Evolutionary conservation across 2,888 invertebrate genomes (phyloP), one percentile per base, ranked within the genome.

Genomic region (Aproaerema taeniolella): DNA sequence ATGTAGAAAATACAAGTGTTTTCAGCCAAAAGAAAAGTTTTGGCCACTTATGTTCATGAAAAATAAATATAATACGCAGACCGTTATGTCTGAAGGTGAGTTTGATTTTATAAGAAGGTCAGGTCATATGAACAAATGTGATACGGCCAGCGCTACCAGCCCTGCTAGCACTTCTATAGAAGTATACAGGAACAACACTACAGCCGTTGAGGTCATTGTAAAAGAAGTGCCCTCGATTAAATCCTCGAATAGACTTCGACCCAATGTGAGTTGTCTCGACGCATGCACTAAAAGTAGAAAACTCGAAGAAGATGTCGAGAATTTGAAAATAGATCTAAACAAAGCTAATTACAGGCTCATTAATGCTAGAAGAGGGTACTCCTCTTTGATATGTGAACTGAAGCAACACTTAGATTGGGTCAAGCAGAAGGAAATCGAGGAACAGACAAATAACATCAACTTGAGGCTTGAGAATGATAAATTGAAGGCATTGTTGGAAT

Each of bases 391-490:
- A 16, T 43, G 45, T 2, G 76, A 75, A 50, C 64, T 81, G 55
- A 71, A 64, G 42, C 74, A 67, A 41, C 77, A 78, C 52, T 45
- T 78, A 46, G 67, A 74, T 2, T 39, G 40, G 2, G 63, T 66
- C 1, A 67, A 61, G 48, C 54, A 64, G 12, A 53, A 66, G 13
- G 81, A 81, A 45, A 34, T 66, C 13, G 71, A 72, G 24, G 55
- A 52, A 29, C 69, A 67, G 38, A 55, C 61, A 3, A 65, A 59
- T 29, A 71, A 64, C 51, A 38, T 77, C 33, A 41, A 47, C 6
- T 45, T 80, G 38, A 69, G 67, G 45, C 47, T 85, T 28, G 83
- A 85, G 38, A 82, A 80, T 35, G 76, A 79, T 43, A 85, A 80
- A 55, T 49, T 82, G 12, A 70, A 58, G 41, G 55, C 63, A 11